Conservation (phyloP, 2,888 invertebrate genomes). For the Lapara coniferarum region DNA sequence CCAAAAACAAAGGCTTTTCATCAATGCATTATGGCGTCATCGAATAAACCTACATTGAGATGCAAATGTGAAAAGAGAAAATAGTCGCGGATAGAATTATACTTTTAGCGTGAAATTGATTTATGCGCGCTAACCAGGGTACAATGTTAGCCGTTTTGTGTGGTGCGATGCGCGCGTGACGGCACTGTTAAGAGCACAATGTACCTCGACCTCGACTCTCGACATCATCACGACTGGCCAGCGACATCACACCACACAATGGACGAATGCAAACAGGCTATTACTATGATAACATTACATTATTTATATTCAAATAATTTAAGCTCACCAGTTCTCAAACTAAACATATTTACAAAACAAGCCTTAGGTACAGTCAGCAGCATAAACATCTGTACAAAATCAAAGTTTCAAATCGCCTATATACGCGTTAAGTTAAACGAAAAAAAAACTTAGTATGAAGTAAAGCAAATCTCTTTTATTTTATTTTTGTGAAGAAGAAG, state of each 20-base stretch:
- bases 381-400: no score
- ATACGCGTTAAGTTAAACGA: no score
- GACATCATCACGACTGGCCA: slow-evolving; percentile 59
- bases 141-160: slow-evolving; percentile 61
- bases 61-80: slow-evolving; percentile 67
- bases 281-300: background rate
- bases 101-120: slow-evolving; percentile 72
- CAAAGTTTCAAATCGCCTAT: no score
- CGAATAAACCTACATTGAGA: slow-evolving; percentile 53
- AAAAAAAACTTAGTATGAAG: no score
- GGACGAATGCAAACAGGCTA: slow-evolving; percentile 14
- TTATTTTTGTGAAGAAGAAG: no score
- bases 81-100: slow-evolving; percentile 54
- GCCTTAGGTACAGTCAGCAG: no score
- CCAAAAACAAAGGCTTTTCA: background rate
- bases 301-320: no score
- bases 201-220: slow-evolving; percentile 61
- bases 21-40: slow-evolving; percentile 37
- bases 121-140: slow-evolving; percentile 57
- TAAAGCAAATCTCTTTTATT: no score
- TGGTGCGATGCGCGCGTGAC: slow-evolving; percentile 63
- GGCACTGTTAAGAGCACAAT: slow-evolving; percentile 58
- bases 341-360: no score
- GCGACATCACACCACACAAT: slow-evolving; percentile 37
- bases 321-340: no score